Percentiles rank a stretch among this genome's conserved stretches.
These are phyloP conservation scores for Puma concolor DNA, from an alignment of 2,113 vertebrate species.

Conservation along the genomic window DNA sequence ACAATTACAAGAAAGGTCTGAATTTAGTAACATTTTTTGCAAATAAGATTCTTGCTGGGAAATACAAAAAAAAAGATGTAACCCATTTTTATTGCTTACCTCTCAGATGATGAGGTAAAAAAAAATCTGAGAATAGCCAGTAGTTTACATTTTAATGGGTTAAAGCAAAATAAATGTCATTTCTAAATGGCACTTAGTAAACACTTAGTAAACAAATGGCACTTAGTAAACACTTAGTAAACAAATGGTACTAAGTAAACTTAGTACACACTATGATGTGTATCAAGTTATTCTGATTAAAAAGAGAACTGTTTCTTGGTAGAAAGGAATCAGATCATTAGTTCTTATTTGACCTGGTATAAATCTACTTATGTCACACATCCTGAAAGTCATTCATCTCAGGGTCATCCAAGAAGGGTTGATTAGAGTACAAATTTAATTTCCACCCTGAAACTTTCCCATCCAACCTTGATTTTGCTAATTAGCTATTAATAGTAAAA, in stretches of 20 bases:
- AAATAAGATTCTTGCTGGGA: not conserved
- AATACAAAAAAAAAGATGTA: not conserved
- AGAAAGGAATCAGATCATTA: not conserved
- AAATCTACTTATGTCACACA: not conserved
- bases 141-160: not conserved
- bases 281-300: not conserved
- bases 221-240: not conserved
- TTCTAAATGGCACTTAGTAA: not conserved
- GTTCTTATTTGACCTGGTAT: not conserved
- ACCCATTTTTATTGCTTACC: not conserved
- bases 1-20: not conserved
- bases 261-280: not conserved
- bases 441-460: not conserved
- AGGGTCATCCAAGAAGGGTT: not conserved
- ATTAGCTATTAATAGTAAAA: not conserved
- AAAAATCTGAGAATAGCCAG: not conserved
- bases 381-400: not conserved
- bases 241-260: too few species aligned
- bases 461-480: not conserved
- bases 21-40: not conserved
- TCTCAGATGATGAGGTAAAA: too few species aligned
- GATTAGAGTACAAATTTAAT: not conserved
- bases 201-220: too few species aligned
- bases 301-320: not conserved
- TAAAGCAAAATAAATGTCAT: not conserved